Evolutionary conservation across 37 sponge, comb jelly and placozoan species (phyloP).

Genomic region (Geodia barretti): DNA sequence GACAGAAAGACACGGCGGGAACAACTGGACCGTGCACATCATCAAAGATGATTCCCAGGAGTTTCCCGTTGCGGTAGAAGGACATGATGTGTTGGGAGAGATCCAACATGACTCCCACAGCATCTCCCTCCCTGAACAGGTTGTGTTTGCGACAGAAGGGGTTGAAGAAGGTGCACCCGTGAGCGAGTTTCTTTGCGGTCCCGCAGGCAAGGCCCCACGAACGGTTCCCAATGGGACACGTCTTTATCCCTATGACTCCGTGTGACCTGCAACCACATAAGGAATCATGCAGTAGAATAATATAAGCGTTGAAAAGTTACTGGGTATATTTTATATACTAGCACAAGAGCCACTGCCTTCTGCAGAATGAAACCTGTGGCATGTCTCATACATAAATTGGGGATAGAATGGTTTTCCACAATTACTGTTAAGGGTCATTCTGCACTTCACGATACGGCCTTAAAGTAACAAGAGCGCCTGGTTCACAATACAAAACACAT

Average conservation of each 20-base stretch:
- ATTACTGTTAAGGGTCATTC: too few relatives aligned
- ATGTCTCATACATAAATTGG: too few relatives aligned
- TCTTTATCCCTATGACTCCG: constrained; percentile 40
- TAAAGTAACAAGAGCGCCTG: too few relatives aligned
- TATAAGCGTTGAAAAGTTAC: too few relatives aligned
- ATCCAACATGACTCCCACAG: constrained; percentile 45
- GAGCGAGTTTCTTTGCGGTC: constrained; percentile 46
- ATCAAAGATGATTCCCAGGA: constrained; percentile 26
- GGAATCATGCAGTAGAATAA: background rate
- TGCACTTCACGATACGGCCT: too few relatives aligned
- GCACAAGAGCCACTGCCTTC: too few relatives aligned
- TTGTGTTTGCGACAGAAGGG: constrained; percentile 13
- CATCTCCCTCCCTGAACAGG: constrained; percentile 36
- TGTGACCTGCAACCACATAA: constrained; percentile 9
- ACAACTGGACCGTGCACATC: constrained; percentile 56
- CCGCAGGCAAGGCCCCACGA: constrained; percentile 53
- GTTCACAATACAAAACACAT: too few relatives aligned
- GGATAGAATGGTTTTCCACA: too few relatives aligned
- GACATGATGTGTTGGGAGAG: constrained; percentile 29
- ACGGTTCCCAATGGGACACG: constrained; percentile 23
- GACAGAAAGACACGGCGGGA: constrained; percentile 53
- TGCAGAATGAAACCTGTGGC: too few relatives aligned
- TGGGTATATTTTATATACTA: too few relatives aligned
- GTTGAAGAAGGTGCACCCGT: constrained; percentile 14
- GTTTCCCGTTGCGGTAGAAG: constrained; percentile 38